Percentiles rank a stretch among this genome's conserved stretches.
Evolutionary conservation across 2,888 invertebrate genomes (phyloP).

Genomic region (Trilocha varians): DNA sequence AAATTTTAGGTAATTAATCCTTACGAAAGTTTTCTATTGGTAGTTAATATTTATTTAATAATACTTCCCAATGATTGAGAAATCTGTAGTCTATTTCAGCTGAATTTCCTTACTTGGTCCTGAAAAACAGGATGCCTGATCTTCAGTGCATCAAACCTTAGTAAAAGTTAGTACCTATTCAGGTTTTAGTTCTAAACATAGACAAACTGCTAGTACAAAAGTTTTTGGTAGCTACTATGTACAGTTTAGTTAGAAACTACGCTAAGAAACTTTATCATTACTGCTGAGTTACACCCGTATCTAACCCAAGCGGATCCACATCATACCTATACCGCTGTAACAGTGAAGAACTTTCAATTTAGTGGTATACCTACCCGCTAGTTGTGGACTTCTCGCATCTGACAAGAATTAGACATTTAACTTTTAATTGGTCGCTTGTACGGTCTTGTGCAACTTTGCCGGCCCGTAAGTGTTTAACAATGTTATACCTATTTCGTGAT

Average conservation of each 20-base stretch:
- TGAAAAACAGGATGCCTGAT: too few relatives aligned
- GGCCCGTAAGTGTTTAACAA: slow-evolving; percentile 64
- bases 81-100: too few relatives aligned
- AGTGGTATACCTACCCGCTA: slow-evolving; percentile 36
- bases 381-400: slow-evolving; percentile 60
- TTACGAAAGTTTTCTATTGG: too few relatives aligned
- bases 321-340: slow-evolving; percentile 30
- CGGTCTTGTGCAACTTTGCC: slow-evolving; percentile 60
- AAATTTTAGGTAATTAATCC: too few relatives aligned
- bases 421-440: slow-evolving; percentile 72
- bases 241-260: neutral
- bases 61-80: too few relatives aligned
- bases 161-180: too few relatives aligned
- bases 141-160: too few relatives aligned
- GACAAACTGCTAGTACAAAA: too few relatives aligned
- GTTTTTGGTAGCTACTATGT: neutral
- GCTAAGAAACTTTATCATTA: neutral
- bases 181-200: too few relatives aligned
- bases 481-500: slow-evolving; percentile 42
- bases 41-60: too few relatives aligned
- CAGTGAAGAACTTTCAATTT: slow-evolving; percentile 51
- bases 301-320: slow-evolving; percentile 19
- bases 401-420: slow-evolving; percentile 73
- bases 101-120: too few relatives aligned
- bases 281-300: neutral